A percentile compares a stretch with the other conserved stretches of the same genome.
Conservation (phyloP, 2,888 invertebrate genomes). For the Carpatolechia fugitivella region DNA sequence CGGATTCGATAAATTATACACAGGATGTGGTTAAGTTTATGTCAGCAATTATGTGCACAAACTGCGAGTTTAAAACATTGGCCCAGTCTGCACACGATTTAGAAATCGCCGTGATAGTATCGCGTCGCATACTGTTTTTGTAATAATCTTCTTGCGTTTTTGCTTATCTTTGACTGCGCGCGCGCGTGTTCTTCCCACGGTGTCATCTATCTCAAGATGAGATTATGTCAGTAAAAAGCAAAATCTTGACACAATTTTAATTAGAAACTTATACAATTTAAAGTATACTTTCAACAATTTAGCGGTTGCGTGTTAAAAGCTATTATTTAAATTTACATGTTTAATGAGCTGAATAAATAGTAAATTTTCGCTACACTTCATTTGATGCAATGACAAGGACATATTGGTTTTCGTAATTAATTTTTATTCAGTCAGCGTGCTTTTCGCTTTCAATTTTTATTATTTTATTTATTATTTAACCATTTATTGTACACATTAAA, state of each 20-base stretch:
- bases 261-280: neutral
- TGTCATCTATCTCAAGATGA: constrained; percentile 30
- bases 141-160: constrained; percentile 29
- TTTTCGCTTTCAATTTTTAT: too few species aligned
- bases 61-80: neutral
- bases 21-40: constrained; percentile 18
- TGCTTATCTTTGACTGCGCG: constrained; percentile 29
- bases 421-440: neutral
- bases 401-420: neutral
- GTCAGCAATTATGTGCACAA: neutral
- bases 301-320: neutral
- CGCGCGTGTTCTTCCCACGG: constrained; percentile 39
- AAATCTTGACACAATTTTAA: neutral
- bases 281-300: neutral
- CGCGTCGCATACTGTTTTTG: constrained; percentile 28
- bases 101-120: constrained; percentile 28
- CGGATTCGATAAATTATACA: neutral
- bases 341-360: constrained; percentile 7
- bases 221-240: constrained; percentile 25
- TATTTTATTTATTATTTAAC: too few species aligned
- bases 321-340: neutral
- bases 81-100: neutral
- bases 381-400: constrained; percentile 9
- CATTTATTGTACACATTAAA: too few species aligned
- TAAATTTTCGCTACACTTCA: neutral